A percentile compares a stretch with the other conserved stretches of the same genome.
Conservation (phyloP, 1,140 invertebrate species). For the Zaprionus nigranus region DNA sequence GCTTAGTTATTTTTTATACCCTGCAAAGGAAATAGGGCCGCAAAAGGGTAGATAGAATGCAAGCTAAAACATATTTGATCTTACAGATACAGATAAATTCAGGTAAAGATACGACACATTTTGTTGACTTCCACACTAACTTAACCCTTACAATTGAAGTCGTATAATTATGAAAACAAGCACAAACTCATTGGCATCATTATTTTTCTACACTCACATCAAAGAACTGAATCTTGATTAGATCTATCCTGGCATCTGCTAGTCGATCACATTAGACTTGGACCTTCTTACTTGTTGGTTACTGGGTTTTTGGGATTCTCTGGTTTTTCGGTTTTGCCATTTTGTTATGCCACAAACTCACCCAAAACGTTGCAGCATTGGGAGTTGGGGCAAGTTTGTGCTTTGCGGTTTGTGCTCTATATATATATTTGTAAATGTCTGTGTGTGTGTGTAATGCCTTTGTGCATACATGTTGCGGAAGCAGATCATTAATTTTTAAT, state of each 20-base stretch:
- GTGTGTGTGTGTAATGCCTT: constrained; percentile 12
- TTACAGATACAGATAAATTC: no score
- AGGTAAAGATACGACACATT: no score
- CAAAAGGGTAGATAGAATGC: not conserved
- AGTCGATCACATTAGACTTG: not conserved
- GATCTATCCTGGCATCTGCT: not conserved
- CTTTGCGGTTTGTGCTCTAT: constrained; percentile 31
- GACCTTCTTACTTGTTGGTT: not conserved
- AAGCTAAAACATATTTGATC: not conserved
- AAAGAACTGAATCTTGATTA: not conserved
- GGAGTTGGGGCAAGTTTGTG: constrained; percentile 15
- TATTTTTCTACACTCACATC: no score
- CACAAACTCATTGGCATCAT: no score
- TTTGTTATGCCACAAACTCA: constrained; percentile 38
- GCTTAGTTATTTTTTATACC: constrained; percentile 44
- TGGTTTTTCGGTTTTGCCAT: constrained; percentile 32
- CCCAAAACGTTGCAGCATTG: not conserved
- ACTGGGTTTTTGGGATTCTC: constrained; percentile 39
- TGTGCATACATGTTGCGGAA: constrained; percentile 18
- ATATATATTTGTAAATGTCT: constrained; percentile 10
- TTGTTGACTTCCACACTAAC: no score
- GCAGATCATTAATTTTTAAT: constrained; percentile 70
- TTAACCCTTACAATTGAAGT: no score
- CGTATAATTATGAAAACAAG: no score
- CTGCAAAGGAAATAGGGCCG: not conserved